Evolutionary conservation across 2,797 vertebrate genomes (phyloP).

Genomic region (Sphenodon punctatus): DNA sequence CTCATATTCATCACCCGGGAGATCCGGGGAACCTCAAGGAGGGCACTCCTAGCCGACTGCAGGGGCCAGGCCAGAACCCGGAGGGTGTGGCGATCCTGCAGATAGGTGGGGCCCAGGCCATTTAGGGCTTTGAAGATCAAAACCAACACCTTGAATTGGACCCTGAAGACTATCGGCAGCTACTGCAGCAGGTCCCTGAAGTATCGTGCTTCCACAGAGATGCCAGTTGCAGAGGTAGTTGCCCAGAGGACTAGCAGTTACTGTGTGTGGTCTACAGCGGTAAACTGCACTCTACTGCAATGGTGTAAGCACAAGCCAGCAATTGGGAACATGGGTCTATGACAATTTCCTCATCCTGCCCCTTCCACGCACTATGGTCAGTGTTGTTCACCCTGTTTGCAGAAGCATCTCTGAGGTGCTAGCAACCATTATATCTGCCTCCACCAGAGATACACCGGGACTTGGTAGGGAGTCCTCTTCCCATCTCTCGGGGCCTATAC

Average conservation of each 20-base stretch:
- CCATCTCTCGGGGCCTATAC: too few species aligned
- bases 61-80: too few species aligned
- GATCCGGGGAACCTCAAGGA: too few species aligned
- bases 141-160: too few species aligned
- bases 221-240: background rate
- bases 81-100: too few species aligned
- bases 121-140: too few species aligned
- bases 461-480: too few species aligned
- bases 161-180: too few species aligned
- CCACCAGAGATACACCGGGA: background rate
- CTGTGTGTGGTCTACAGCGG: rapidly evolving
- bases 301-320: background rate
- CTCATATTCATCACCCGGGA: too few species aligned
- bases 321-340: background rate
- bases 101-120: too few species aligned
- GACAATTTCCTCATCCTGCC: background rate
- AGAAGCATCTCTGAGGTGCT: background rate
- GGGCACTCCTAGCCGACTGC: too few species aligned
- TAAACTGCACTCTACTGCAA: background rate
- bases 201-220: rapidly evolving
- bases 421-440: background rate
- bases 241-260: background rate
- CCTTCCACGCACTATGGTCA: rapidly evolving
- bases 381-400: background rate
- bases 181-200: too few species aligned